Evolutionary conservation across 2,888 invertebrate genomes (phyloP).

Genomic region (Phaonia tiefii): DNA sequence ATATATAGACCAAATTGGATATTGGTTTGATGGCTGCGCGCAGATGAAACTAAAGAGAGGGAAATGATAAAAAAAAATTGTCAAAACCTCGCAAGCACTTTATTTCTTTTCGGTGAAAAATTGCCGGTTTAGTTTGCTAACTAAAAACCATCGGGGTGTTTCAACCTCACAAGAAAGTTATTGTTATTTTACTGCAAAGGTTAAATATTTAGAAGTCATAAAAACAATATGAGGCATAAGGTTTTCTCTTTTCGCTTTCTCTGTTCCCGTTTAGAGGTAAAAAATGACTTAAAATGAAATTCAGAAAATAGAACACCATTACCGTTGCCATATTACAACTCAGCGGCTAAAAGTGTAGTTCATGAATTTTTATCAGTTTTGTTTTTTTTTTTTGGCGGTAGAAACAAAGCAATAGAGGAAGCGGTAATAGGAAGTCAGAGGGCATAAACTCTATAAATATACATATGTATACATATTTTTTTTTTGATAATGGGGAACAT

Average conservation of each 20-base stretch:
- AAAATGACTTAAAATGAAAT: conserved; percentile 36
- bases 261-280: not conserved
- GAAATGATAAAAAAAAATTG: conserved; percentile 29
- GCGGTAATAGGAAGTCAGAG: too few species aligned
- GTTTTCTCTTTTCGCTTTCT: not conserved
- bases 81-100: conserved; percentile 23
- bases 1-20: not conserved
- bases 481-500: too few species aligned
- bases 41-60: too few species aligned
- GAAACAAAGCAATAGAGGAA: too few species aligned
- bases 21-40: not conserved
- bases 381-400: too few species aligned
- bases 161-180: too few species aligned
- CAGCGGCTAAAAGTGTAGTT: too few species aligned
- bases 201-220: conserved; percentile 37
- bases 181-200: conserved; percentile 29
- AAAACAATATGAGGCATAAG: conserved; percentile 35
- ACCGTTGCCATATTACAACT: not conserved
- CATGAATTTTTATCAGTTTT: too few species aligned
- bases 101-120: conserved; percentile 1
- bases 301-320: not conserved
- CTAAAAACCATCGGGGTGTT: not conserved
- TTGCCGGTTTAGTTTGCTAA: not conserved
- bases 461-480: too few species aligned
- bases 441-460: too few species aligned